Evolutionary conservation across 1,140 invertebrate genomes (phyloP).

Genomic region (Lithobius niger): DNA sequence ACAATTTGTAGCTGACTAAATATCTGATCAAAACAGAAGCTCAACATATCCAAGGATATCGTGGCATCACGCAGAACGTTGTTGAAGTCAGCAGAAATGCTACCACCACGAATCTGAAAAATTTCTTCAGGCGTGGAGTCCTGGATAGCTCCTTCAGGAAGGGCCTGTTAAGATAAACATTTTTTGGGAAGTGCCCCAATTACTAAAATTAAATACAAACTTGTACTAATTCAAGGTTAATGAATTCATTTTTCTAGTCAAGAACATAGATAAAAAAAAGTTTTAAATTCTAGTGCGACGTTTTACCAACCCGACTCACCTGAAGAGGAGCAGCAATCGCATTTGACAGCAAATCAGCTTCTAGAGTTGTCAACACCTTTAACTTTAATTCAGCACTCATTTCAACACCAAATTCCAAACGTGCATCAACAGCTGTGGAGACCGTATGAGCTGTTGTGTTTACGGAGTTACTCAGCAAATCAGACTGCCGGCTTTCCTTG

Average conservation of each 20-base stretch:
- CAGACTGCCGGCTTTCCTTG: background rate
- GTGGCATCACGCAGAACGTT: conserved; percentile 7
- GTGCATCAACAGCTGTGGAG: conserved; percentile 57
- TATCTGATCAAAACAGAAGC: conserved; percentile 51
- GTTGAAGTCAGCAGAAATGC: background rate
- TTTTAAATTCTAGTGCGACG: background rate
- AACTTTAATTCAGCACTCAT: conserved; percentile 53
- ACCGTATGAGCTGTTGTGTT: conserved; percentile 19
- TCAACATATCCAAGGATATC: conserved; percentile 43
- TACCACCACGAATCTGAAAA: background rate
- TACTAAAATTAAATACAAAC: too few relatives aligned
- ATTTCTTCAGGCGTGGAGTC: background rate
- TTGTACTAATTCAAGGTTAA: too few relatives aligned
- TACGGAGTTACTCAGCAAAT: background rate
- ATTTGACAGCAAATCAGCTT: conserved; percentile 41
- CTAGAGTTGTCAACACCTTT: conserved; percentile 45
- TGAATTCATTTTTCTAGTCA: too few relatives aligned
- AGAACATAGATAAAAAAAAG: too few relatives aligned
- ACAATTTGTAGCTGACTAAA: conserved; percentile 44
- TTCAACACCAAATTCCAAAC: conserved; percentile 59
- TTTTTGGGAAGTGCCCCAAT: too few relatives aligned
- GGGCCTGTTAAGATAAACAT: background rate
- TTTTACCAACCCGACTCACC: conserved; percentile 1
- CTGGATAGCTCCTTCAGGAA: conserved; percentile 1
- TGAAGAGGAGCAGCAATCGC: conserved; percentile 25